Base-by-base conservation (phyloP, 2,797 vertebrate genomes). In the Allobates femoralis region DNA sequence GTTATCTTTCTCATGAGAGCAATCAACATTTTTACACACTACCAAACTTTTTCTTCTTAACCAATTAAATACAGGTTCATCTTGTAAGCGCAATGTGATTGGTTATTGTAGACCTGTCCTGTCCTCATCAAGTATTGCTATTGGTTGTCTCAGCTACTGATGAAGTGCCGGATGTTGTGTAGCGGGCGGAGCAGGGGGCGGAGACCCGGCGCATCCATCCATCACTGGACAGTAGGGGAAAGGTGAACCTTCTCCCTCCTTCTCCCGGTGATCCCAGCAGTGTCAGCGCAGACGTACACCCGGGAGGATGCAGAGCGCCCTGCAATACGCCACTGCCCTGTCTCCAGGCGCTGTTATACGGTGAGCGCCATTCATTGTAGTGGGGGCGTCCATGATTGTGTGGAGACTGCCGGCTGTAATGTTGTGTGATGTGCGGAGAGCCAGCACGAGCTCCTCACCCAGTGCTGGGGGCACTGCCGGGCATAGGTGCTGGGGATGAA, bases 141-240 rank as follows among this genome's bases (percentile, higher is more conserved):
- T 46, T 46, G 41, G 41, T 1, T 46, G 41, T 46, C 41, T 46
- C 41, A 46, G 41, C 6, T 46, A 46, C 6, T 7, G 41, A 46
- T 46, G 41, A 46, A 46, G 14, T 53, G 37, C 2, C 2, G 73
- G 51, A 76, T 76, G 60, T 60, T 14, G 75, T 46, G 11, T 10
- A 6, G 62, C 26, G 50, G 76, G 84, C 71, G 84, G 76, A 79
- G 84, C 60, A 28, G 74, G 28, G 71, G 81, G 53, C 51, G 62
- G 79, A 79, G 62, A 32, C 19, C n/a, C 51, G n/a, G 10, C 30
- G 21, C 10, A 55, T 87, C 23, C 10, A 55, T 87, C 23, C 69
- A 53, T 34, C 60, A 23, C 55, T 79, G 55, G 62, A 73, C 79
- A 75, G 74, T 80, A 81, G 81, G 82, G 81, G 84, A 84, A 87